Conservation (phyloP, 2,797 vertebrate genomes). For the Cossypha dichroa region DNA sequence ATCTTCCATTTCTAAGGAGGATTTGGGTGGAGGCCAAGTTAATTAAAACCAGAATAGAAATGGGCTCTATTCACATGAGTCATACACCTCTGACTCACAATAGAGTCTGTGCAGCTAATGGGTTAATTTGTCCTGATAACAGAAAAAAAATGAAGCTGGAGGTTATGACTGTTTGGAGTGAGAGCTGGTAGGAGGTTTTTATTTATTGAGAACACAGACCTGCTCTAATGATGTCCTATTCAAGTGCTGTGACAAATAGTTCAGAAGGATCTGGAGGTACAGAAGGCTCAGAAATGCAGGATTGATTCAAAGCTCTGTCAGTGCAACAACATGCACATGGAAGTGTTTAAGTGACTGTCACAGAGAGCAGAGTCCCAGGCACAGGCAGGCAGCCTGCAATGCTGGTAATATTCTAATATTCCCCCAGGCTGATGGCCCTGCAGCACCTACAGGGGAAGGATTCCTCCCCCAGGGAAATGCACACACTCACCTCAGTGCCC, state of each 20-base stretch:
- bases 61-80: constrained; percentile 45
- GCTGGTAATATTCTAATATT: neutral
- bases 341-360: neutral
- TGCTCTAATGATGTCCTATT: constrained; percentile 23
- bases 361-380: neutral
- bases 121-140: constrained; percentile 27
- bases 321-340: neutral
- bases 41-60: constrained; percentile 58
- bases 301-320: neutral
- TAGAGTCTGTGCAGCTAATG: constrained; percentile 10
- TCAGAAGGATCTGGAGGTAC: neutral
- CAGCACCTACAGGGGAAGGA: neutral
- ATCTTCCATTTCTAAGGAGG: constrained; percentile 33
- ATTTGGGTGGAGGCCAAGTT: constrained; percentile 37
- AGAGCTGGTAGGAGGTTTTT: neutral
- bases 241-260: neutral
- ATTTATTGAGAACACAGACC: neutral
- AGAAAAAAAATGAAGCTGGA: constrained; percentile 38
- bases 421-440: neutral
- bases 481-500: neutral
- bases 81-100: constrained; percentile 46
- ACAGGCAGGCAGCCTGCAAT: neutral
- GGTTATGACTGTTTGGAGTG: constrained; percentile 38
- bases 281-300: neutral
- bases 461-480: neutral